Percentiles rank a stretch among this genome's conserved stretches.
These are phyloP conservation scores for Anneissia japonica DNA, from an alignment of 35 echinoderm and acorn worm genomes.

Conservation along the genomic window DNA sequence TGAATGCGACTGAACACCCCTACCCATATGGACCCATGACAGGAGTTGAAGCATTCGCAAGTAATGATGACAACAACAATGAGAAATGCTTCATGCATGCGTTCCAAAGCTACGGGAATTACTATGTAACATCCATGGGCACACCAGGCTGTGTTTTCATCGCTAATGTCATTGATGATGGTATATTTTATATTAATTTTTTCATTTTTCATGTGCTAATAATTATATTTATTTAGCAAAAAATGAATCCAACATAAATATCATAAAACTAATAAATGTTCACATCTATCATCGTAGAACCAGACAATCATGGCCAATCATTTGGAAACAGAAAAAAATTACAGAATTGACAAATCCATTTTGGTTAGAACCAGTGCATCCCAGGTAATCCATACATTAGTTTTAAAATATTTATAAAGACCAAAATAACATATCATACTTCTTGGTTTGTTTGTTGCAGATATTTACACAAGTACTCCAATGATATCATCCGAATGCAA, in stretches of 20 bases:
- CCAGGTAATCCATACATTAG: no score
- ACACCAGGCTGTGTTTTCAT: constrained; percentile 22
- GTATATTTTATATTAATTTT: no score
- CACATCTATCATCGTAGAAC: no score
- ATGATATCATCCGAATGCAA: constrained; percentile 20
- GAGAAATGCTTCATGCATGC: constrained; percentile 36
- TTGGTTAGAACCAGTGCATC: no score
- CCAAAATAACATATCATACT: neutral
- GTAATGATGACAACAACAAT: constrained; percentile 17
- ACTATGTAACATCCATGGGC: constrained; percentile 50
- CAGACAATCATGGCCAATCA: no score
- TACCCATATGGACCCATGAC: constrained; percentile 20
- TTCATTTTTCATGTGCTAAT: no score
- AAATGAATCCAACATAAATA: no score
- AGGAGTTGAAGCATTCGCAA: constrained; percentile 32
- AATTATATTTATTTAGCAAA: no score
- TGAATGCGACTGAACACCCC: constrained; percentile 25
- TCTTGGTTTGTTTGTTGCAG: constrained; percentile 8
- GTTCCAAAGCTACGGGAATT: constrained; percentile 42
- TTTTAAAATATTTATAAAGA: neutral
- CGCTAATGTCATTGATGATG: constrained; percentile 48
- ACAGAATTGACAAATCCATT: no score
- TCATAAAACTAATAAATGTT: no score
- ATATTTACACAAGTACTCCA: constrained; percentile 25
- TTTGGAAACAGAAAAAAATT: no score